Base-by-base conservation (phyloP, 2,797 vertebrate species). In the Fistularia tabacaria region DNA sequence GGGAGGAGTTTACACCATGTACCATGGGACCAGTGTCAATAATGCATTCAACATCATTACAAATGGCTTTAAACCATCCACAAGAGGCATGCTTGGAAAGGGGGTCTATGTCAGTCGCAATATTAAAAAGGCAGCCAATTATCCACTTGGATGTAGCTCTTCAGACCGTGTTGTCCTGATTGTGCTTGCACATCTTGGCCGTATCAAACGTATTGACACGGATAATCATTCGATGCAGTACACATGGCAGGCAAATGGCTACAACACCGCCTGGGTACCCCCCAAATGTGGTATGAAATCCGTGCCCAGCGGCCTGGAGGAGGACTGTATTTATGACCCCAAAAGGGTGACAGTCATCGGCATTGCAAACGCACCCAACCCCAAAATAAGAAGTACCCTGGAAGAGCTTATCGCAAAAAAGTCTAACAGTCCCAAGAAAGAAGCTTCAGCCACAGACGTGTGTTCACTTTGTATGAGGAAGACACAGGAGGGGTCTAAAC, bases 251-350 rank as follows among this genome's bases (percentile, higher is more conserved):
- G 7, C 9, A 0, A 41, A 82, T 0, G 87, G 88, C 14, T 91
- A 82, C 1, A 83, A 91, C 69, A 90, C 88, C 0, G 88, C 89
- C 1, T 92, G 90, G 90, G 88, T 91, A 1, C 88, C 90, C 25
- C 87, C 90, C 4, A 84, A 86, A 0, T 91, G 89, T 52, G 86
- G 87, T 36, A 89, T 91, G 89, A 49, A 10, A 38, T 61, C 85
- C 1, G 89, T 91, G 41, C 84, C 79, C 38, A 89, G 86, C 0
- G 85, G 89, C 45, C 60, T 89, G 2, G 79, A 88, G 52, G 88
- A 90, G 49, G 88, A 91, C 13, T 91, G 89, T 7, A 83, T 91
- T 46, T 91, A 79, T 68, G 85, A 91, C 46, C 88, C 89, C 13
- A 63, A 65, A 7, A 81, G 79, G 12, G 41, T 90, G 25, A 43